These are phyloP conservation scores for Heliconius hermathena DNA, from an alignment of 1,140 invertebrate genomes.

Conservation along the genomic window DNA sequence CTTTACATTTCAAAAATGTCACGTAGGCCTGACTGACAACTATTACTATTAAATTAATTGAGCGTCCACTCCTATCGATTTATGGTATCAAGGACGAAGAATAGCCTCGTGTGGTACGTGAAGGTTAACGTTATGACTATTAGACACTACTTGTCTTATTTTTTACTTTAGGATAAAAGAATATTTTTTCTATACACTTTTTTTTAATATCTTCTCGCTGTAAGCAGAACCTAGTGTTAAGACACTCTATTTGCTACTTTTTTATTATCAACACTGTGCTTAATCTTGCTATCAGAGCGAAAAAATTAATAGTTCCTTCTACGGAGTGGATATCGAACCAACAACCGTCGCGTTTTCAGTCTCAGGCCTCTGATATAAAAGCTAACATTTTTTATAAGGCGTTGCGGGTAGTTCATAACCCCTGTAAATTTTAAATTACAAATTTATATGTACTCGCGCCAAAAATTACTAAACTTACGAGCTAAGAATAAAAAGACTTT, in stretches of 20 bases:
- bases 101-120: slow-evolving; percentile 1
- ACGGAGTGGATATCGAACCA: too few species aligned
- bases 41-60: slow-evolving; percentile 22
- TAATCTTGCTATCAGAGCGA: too few species aligned
- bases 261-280: too few species aligned
- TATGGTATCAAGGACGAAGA: slow-evolving; percentile 5
- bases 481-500: not conserved
- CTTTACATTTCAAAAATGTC: slow-evolving; percentile 17
- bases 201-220: not conserved
- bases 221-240: not conserved
- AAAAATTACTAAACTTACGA: not conserved
- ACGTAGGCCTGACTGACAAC: slow-evolving; percentile 16
- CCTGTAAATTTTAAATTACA: not conserved
- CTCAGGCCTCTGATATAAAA: too few species aligned
- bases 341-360: too few species aligned
- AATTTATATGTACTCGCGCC: not conserved
- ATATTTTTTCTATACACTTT: not conserved
- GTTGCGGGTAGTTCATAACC: not conserved
- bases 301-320: too few species aligned
- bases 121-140: slow-evolving; percentile 3
- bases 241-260: too few species aligned
- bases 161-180: not conserved
- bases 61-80: slow-evolving; percentile 16
- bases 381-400: too few species aligned
- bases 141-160: not conserved